A percentile compares a stretch with the other conserved stretches of the same genome.
Conservation (phyloP, 2,797 vertebrate genomes). For the Microctenopoma lineatum region DNA sequence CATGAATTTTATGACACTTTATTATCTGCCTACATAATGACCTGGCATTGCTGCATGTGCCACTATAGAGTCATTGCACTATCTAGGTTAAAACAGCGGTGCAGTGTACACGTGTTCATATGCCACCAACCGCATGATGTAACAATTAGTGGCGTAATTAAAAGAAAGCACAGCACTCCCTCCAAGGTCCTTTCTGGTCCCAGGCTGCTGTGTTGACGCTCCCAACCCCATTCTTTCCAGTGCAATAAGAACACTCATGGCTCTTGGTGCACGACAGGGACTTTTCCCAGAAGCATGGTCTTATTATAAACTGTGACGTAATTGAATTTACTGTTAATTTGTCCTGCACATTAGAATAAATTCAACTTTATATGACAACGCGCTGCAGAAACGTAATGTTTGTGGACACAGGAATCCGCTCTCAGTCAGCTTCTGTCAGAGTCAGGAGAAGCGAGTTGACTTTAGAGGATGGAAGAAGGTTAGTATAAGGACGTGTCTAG, state of each 20-base stretch:
- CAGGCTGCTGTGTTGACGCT: conserved; percentile 32
- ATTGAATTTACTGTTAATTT: not conserved
- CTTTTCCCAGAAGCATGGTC: not conserved
- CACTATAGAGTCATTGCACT: conserved; percentile 10
- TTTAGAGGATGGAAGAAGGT: conserved; percentile 30
- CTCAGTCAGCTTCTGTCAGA: not conserved
- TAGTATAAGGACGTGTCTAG: conserved; percentile 35
- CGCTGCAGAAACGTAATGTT: not conserved
- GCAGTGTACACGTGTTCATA: not conserved
- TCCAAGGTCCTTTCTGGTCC: conserved; percentile 18
- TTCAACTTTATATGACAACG: not conserved
- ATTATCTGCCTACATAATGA: conserved; percentile 33
- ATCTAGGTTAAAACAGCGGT: conserved; percentile 20
- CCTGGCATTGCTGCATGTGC: not conserved
- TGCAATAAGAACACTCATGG: conserved; percentile 16
- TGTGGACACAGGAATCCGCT: not conserved
- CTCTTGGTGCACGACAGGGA: conserved; percentile 1
- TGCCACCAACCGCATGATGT: conserved; percentile 28
- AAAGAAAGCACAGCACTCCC: conserved; percentile 40
- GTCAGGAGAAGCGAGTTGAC: conserved; percentile 8
- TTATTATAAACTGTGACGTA: not conserved
- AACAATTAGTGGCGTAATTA: conserved; percentile 10
- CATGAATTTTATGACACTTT: not conserved
- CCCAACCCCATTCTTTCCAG: conserved; percentile 28
- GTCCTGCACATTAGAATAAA: not conserved